Evolutionary conservation across 2,888 invertebrate species (phyloP).

Genomic region (Orthosia gracilis): DNA sequence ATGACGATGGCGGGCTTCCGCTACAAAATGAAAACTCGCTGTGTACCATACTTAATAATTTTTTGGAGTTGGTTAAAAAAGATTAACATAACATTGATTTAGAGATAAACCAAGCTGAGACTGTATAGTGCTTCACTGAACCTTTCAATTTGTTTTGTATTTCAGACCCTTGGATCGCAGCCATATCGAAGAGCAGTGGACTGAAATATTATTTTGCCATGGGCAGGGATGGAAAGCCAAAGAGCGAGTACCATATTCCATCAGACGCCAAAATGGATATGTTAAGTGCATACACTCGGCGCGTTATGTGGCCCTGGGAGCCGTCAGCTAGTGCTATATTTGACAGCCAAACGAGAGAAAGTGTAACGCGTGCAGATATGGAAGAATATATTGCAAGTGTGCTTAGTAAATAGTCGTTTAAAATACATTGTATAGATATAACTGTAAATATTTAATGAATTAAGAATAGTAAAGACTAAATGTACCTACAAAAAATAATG

Average conservation of each 20-base stretch:
- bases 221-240: conserved; percentile 76
- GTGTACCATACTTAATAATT: too few relatives aligned
- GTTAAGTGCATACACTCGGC: conserved; percentile 74
- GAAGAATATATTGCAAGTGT: conserved; percentile 76
- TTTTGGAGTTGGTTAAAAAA: not conserved
- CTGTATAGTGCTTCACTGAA: not conserved
- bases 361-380: conserved; percentile 78
- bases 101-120: not conserved
- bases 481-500: not conserved
- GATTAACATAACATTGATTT: not conserved
- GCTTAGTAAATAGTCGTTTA: conserved; percentile 39
- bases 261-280: conserved; percentile 81
- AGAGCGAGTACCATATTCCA: conserved; percentile 81
- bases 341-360: conserved; percentile 73
- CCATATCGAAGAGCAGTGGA: conserved; percentile 83
- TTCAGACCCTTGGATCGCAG: conserved; percentile 87
- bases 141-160: conserved; percentile 44
- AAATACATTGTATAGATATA: conserved; percentile 6
- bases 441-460: conserved; percentile 38
- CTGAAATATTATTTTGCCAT: conserved; percentile 83
- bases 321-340: conserved; percentile 79
- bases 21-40: too few relatives aligned
- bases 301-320: conserved; percentile 87
- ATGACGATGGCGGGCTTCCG: too few relatives aligned
- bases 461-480: conserved; percentile 26